These are phyloP conservation scores for Chloropsis cyanopogon DNA, from an alignment of 2,113 vertebrate genomes.

Conservation along the genomic window DNA sequence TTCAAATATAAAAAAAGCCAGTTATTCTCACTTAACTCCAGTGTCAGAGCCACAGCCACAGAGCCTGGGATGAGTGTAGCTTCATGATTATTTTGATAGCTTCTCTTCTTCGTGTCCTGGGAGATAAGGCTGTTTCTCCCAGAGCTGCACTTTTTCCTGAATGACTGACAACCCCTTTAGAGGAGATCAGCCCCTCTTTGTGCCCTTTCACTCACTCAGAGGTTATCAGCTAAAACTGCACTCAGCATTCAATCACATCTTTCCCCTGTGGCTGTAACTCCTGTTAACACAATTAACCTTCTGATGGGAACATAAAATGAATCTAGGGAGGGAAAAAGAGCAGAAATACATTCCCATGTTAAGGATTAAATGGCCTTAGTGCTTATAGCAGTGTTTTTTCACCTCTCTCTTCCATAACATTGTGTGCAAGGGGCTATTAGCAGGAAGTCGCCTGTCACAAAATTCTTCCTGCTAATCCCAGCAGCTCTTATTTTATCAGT, in stretches of 20 bases:
- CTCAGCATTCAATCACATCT: slow-evolving; percentile 63
- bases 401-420: background rate
- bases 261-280: slow-evolving; percentile 64
- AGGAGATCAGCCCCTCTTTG: slow-evolving; percentile 56
- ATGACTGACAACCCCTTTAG: slow-evolving; percentile 63
- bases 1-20: background rate
- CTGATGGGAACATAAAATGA: slow-evolving; percentile 65
- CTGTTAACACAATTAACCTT: slow-evolving; percentile 69
- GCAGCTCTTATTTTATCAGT: background rate
- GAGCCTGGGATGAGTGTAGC: background rate
- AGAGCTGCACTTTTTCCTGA: slow-evolving; percentile 37
- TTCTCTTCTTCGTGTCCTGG: slow-evolving; percentile 47
- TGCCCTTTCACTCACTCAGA: slow-evolving; percentile 56
- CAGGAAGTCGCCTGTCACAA: background rate
- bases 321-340: slow-evolving; percentile 45
- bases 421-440: slow-evolving; percentile 4
- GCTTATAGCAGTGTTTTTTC: slow-evolving; percentile 23
- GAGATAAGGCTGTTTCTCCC: slow-evolving; percentile 65
- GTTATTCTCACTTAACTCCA: background rate
- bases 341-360: slow-evolving; percentile 67
- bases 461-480: background rate
- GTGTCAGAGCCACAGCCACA: slow-evolving; percentile 30
- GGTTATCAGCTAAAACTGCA: slow-evolving; percentile 68
- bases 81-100: slow-evolving; percentile 62
- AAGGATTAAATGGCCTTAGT: slow-evolving; percentile 41